Conservation (phyloP, 2,888 invertebrate genomes). For the Macropis europaea region DNA sequence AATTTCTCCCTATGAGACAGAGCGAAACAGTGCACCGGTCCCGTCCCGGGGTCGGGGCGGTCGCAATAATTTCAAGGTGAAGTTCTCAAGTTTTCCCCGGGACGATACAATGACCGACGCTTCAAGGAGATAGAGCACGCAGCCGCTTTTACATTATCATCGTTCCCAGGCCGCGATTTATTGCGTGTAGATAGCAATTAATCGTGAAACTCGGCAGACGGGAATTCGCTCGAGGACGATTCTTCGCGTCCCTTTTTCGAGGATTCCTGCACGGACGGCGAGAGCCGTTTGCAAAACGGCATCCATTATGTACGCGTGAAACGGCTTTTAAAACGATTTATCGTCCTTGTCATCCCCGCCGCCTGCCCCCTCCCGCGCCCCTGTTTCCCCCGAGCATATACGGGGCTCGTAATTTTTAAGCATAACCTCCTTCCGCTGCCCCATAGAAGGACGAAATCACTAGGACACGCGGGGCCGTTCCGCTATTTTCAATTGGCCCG, state of each 20-base stretch:
- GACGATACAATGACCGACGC: conserved; percentile 59
- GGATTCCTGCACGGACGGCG: conserved; percentile 16
- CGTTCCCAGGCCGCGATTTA: conserved; percentile 43
- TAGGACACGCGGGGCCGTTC: too few species aligned
- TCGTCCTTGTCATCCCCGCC: conserved; percentile 35
- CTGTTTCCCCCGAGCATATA: too few species aligned
- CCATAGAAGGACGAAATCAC: conserved; percentile 30
- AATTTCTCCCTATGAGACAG: conserved; percentile 16
- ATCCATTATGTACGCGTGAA: conserved; percentile 52
- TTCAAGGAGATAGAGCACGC: conserved; percentile 45
- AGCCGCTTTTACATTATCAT: conserved; percentile 41
- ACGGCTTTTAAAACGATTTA: conserved; percentile 57
- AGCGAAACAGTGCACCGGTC: conserved; percentile 13
- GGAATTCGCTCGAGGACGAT: conserved; percentile 44
- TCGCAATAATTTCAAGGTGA: conserved; percentile 53
- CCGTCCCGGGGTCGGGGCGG: conserved; percentile 30
- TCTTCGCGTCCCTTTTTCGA: conserved; percentile 29
- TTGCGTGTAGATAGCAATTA: conserved; percentile 56
- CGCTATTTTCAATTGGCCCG: too few species aligned
- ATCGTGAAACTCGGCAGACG: conserved; percentile 37
- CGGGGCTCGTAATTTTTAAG: conserved; percentile 50
- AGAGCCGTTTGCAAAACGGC: conserved; percentile 24
- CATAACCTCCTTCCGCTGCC: conserved; percentile 11
- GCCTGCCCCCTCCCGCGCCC: conserved; percentile 7
- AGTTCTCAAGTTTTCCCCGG: conserved; percentile 55